Conservation (phyloP, 2,797 vertebrate species). For the Leucoraja ocellata region DNA sequence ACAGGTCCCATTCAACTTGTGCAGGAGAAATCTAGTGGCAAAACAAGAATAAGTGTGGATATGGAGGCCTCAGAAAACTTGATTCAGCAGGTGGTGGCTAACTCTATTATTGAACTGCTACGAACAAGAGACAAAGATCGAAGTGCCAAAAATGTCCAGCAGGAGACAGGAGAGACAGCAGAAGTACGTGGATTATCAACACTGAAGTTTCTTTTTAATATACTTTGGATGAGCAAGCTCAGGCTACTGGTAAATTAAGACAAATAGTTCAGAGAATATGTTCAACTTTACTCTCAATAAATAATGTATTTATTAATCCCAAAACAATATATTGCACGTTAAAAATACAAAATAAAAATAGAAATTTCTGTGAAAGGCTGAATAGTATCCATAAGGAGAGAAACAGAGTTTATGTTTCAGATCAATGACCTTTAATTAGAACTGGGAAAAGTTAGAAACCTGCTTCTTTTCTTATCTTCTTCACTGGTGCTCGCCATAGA, state of each 20-base stretch:
- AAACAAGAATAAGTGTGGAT: background rate
- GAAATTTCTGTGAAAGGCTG: no score
- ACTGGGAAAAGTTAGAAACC: background rate
- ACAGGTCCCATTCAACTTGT: background rate
- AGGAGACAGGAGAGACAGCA: conserved; percentile 12
- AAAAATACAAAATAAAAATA: no score
- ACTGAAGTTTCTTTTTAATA: conserved; percentile 14
- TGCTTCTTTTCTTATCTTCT: no score
- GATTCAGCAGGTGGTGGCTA: conserved; percentile 28
- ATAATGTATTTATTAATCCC: background rate
- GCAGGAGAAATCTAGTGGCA: background rate
- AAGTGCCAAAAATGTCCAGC: background rate
- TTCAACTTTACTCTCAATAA: background rate
- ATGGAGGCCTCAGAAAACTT: conserved; percentile 4
- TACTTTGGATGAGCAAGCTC: background rate
- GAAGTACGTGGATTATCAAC: conserved; percentile 13
- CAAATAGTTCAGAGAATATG: background rate
- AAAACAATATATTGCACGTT: no score
- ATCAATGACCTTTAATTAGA: background rate
- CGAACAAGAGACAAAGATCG: background rate
- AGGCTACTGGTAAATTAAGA: background rate
- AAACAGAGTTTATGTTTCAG: background rate
- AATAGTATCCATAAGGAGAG: no score
- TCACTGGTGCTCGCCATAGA: background rate
- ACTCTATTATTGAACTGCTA: conserved; percentile 23